A percentile compares a stretch with the other conserved stretches of the same genome.
Evolutionary conservation across 2,888 invertebrate species (phyloP).

Genomic region (Ophion ventricosus): DNA sequence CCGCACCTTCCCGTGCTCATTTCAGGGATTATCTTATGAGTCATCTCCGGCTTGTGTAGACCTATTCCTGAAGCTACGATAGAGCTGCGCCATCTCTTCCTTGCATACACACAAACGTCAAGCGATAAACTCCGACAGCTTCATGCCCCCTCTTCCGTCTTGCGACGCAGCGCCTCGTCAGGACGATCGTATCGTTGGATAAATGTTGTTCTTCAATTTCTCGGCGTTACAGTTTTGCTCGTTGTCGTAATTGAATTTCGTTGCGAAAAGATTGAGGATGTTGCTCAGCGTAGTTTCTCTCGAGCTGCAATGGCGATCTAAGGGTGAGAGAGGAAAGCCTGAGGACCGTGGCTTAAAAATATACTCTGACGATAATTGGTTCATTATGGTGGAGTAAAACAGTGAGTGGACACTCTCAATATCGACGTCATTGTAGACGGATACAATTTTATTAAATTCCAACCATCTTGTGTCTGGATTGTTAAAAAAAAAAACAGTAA

Average conservation of each 20-base stretch:
- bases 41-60: constrained; percentile 41
- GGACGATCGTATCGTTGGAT: constrained; percentile 46
- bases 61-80: not conserved
- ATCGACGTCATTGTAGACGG: not conserved
- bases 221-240: constrained; percentile 33
- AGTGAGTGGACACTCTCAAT: not conserved
- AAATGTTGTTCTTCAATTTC: constrained; percentile 63
- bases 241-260: constrained; percentile 56
- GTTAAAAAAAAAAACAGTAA: not conserved
- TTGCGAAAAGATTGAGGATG: constrained; percentile 10
- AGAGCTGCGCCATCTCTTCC: not conserved
- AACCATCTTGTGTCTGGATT: not conserved
- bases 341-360: not conserved
- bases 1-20: constrained; percentile 28
- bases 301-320: constrained; percentile 1
- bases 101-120: constrained; percentile 28
- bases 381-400: not conserved
- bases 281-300: constrained; percentile 30
- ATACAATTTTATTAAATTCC: not conserved
- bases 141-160: constrained; percentile 21
- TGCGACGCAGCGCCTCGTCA: constrained; percentile 13
- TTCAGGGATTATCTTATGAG: constrained; percentile 58
- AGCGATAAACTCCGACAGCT: constrained; percentile 30
- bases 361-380: not conserved
- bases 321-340: not conserved